Percentiles rank a stretch among this genome's conserved stretches.
phyloP scores from a whole-genome alignment of 2,797 vertebrate genomes.

The Neoniphon sammara region DNA sequence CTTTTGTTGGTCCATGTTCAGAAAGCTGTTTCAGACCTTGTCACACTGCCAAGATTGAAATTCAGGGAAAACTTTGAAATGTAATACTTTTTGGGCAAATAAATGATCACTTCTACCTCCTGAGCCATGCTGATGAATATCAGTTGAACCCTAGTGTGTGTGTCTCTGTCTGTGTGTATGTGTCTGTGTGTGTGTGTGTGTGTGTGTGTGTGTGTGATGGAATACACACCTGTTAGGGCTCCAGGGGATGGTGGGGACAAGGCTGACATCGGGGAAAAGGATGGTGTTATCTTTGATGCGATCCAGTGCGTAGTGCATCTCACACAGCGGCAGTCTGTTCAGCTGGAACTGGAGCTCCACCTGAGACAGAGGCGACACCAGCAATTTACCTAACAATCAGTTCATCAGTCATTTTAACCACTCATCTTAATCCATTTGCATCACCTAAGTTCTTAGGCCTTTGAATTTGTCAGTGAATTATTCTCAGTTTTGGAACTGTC shows the following conservation, averaged over 20 bases:
- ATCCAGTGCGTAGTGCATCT: conserved; percentile 99
- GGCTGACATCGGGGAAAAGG: conserved; percentile 93
- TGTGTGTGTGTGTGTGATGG: neutral
- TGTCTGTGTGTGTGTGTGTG: neutral
- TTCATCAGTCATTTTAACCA: neutral
- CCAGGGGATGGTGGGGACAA: conserved; percentile 96
- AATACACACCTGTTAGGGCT: conserved; percentile 94
- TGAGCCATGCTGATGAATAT: no score
- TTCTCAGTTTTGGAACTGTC: no score
- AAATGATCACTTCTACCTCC: no score
- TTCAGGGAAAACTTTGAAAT: no score
- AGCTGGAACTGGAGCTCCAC: conserved; percentile 99
- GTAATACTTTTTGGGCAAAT: no score
- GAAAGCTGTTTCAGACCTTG: no score
- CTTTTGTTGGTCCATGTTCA: no score
- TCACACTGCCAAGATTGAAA: no score
- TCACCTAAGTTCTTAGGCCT: neutral
- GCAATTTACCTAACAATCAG: conserved; percentile 8
- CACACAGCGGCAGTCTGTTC: conserved; percentile 97
- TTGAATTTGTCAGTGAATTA: no score
- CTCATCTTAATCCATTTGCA: neutral
- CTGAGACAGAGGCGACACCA: conserved; percentile 73
- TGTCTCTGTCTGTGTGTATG: no score
- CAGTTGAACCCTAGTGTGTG: no score
- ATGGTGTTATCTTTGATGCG: conserved; percentile 95